These are phyloP conservation scores for Lomographa bimaculata DNA, from an alignment of 2,888 invertebrate genomes.

Conservation along the genomic window DNA sequence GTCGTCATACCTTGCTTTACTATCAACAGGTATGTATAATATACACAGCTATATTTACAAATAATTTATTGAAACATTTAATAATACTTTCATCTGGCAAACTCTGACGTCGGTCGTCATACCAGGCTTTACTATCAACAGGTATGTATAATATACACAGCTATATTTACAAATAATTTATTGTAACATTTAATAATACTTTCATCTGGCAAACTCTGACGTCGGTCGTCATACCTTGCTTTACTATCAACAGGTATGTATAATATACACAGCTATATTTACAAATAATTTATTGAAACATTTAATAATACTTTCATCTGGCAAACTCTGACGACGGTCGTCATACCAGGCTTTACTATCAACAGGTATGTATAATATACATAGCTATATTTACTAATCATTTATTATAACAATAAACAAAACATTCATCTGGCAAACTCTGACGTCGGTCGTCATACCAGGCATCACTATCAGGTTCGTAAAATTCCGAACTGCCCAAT, in stretches of 20 bases:
- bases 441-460: conserved; percentile 95
- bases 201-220: conserved; percentile 97
- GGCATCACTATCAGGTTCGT: conserved; percentile 97
- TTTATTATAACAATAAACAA: too few species aligned
- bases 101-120: conserved; percentile 94
- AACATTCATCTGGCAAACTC: conserved; percentile 95
- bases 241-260: conserved; percentile 91
- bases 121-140: conserved; percentile 96
- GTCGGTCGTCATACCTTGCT: conserved; percentile 94
- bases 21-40: too few species aligned
- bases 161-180: too few species aligned
- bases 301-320: conserved; percentile 95
- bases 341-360: conserved; percentile 95
- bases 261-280: too few species aligned
- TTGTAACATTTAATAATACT: too few species aligned
- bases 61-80: too few species aligned
- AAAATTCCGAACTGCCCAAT: too few species aligned
- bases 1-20: conserved; percentile 94
- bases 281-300: too few species aligned
- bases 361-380: too few species aligned
- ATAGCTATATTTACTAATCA: too few species aligned
- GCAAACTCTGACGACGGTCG: conserved; percentile 96
- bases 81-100: conserved; percentile 97
- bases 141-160: conserved; percentile 61
- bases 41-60: too few species aligned